Base-by-base conservation (phyloP, 2,797 vertebrate genomes). In the Coranthus polyacanthus region DNA sequence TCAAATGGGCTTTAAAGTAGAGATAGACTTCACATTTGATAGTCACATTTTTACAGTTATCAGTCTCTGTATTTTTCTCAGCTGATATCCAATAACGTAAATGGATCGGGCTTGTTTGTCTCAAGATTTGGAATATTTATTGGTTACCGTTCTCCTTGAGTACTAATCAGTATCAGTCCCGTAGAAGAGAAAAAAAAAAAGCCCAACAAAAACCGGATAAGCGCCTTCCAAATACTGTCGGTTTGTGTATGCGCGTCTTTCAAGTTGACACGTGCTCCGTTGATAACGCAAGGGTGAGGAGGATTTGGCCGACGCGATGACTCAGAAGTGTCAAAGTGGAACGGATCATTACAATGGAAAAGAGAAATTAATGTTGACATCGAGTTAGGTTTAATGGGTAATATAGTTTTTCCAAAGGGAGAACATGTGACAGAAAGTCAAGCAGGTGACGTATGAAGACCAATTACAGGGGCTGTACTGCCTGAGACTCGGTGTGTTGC, bases 371-470 rank as follows among this genome's bases (percentile, higher is more conserved):
- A 83, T 72, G 51, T 46, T 41, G 79, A 74, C 75, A 71, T 61
- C 36, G 56, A 72, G 52, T 57, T 60, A 55, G 22, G 65, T 77
- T 78, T 85, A 84, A 86, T 83, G 39, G 75, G 17, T 75, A 44
- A 51, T 77, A 58, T 56, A 15, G 67, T 68, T 79, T 82, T 79
- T 59, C 73, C 68, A 53, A 50, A 68, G 72, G 72, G 43, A 53
- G 57, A 62, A 56, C 52, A 56, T 51, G 52, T 87, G 84, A 82
- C 75, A 82, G 66, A 15, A 74, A 87, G 81, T 79, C 82, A 83
- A 79, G 60, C 68, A 81, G 76, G 80, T 82, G 85, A 87, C 82
- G 79, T 46, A 72, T 72, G 81, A 78, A 77, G 83, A 80, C 87
- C 88, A 89, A 91, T 91, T 91, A 91, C 49, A 68, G 64, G 32